phyloP scores from a whole-genome alignment of 92 coral and sea anemone species.

The Bergia sp. region DNA sequence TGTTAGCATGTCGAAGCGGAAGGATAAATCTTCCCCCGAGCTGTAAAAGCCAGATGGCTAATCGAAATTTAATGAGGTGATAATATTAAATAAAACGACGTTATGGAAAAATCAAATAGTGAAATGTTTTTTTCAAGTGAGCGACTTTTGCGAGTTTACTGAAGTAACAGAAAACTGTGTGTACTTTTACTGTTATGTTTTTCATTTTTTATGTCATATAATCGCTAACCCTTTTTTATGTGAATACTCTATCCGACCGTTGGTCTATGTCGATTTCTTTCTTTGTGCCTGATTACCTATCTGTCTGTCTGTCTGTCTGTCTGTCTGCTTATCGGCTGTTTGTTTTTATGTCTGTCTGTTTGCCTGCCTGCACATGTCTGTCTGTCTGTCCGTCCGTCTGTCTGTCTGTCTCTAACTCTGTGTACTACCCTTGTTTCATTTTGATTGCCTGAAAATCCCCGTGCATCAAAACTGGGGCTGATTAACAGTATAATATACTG shows the following conservation, averaged over 20 bases:
- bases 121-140: background rate
- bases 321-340: background rate
- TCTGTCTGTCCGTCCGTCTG: background rate
- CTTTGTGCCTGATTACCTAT: background rate
- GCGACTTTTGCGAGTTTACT: background rate
- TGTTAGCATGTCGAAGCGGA: conserved; percentile 15
- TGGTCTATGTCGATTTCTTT: background rate
- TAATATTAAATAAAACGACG: background rate
- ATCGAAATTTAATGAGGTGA: conserved; percentile 38
- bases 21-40: conserved; percentile 6
- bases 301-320: background rate
- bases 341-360: background rate
- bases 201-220: background rate
- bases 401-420: background rate
- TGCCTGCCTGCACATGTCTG: background rate
- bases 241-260: background rate
- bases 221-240: background rate
- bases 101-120: conserved; percentile 20
- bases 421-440: background rate
- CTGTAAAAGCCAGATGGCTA: conserved; percentile 42
- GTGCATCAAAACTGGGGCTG: too few species aligned
- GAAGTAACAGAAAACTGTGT: background rate
- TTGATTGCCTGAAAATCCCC: background rate
- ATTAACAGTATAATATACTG: too few species aligned
- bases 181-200: background rate